Evolutionary conservation across 2,888 invertebrate species (phyloP).

Genomic region (Ophion ventricosus): DNA sequence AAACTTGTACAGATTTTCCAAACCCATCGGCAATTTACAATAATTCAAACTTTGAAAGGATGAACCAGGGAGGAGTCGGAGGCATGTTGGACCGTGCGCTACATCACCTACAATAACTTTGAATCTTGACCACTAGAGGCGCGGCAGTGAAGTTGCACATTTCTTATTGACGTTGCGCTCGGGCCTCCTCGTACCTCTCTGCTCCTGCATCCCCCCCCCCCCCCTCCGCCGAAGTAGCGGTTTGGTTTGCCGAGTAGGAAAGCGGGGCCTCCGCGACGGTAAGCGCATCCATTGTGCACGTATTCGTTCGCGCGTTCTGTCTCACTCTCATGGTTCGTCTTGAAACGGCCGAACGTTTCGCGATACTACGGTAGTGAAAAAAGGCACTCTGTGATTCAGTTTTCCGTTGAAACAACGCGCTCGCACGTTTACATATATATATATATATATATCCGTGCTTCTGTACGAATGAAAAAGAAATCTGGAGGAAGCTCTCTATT

Average conservation of each 20-base stretch:
- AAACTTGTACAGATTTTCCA: not conserved
- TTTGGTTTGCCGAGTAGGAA: not conserved
- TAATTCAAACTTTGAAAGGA: no score
- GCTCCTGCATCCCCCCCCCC: not conserved
- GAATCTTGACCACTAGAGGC: no score
- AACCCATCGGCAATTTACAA: no score
- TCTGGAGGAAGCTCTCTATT: not conserved
- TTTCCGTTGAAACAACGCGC: not conserved
- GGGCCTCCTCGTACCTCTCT: not conserved
- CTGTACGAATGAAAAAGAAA: not conserved
- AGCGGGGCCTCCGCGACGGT: conserved; percentile 23
- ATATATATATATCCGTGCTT: not conserved
- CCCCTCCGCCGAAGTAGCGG: not conserved
- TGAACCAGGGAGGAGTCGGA: no score
- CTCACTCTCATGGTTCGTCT: conserved; percentile 15
- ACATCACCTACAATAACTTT: no score
- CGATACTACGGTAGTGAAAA: no score
- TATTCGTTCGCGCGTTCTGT: conserved; percentile 26
- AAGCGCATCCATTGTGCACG: conserved; percentile 59
- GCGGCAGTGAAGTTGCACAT: no score
- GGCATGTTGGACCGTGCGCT: no score
- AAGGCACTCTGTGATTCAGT: no score
- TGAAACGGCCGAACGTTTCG: not conserved
- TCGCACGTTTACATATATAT: not conserved
- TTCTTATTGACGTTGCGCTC: conserved; percentile 33